Evolutionary conservation across 2,113 vertebrate genomes (phyloP).

Genomic region (Isurus oxyrinchus): DNA sequence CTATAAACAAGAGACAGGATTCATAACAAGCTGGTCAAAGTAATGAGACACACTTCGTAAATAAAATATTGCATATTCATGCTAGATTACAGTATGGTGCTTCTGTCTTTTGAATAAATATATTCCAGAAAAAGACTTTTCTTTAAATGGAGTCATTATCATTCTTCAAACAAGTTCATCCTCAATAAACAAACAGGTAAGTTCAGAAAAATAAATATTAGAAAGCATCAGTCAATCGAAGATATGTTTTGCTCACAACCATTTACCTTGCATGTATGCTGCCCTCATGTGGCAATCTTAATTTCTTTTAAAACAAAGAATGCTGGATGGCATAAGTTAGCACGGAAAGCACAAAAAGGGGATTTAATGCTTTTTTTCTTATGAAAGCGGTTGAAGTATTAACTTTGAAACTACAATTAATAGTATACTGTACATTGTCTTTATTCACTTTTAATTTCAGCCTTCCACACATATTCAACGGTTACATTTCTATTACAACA

Average conservation of each 20-base stretch:
- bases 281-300: conserved; percentile 28
- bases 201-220: background rate
- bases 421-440: background rate
- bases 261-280: background rate
- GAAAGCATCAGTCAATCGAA: background rate
- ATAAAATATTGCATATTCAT: background rate
- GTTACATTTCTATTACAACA: background rate
- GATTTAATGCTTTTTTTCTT: background rate
- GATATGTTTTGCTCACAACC: background rate
- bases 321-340: background rate
- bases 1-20: background rate
- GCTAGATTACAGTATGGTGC: background rate
- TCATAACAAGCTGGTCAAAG: background rate
- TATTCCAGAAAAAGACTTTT: background rate
- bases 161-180: background rate
- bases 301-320: background rate
- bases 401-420: background rate
- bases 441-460: background rate
- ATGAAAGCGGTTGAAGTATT: background rate
- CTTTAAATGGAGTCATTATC: background rate
- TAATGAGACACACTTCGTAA: background rate
- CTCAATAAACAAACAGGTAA: background rate
- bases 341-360: background rate
- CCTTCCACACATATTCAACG: background rate
- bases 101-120: conserved; percentile 9